Base-by-base conservation (phyloP, 2,797 vertebrate genomes). In the Bryconaethiops microstoma region DNA sequence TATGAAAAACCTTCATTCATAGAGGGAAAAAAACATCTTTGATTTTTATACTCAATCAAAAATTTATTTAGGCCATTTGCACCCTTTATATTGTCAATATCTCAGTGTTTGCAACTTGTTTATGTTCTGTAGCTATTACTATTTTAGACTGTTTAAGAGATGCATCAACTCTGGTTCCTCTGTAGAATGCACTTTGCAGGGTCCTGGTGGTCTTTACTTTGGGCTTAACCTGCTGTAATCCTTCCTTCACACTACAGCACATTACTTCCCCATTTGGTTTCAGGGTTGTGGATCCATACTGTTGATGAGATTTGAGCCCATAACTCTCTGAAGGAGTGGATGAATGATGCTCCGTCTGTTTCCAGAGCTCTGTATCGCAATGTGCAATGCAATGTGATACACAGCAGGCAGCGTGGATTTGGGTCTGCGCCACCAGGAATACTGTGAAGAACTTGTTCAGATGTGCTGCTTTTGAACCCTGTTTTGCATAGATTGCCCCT, bases 401-500 rank as follows among this genome's bases (percentile, higher is more conserved):
- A 76, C 67, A 82, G 68, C 42, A 73, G 52, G 76, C 68, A 70
- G 63, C 82, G 62, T 84, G 40, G 64, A 74, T 62, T 74, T 86
- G 70, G 71, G 70, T 65, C 68, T 55, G 29, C 70, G 74, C 82
- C 78, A 83, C 77, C 69, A 62, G 65, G 64, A 39, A 52, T 68
- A 57, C 76, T 70, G 63, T 74, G 39, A 73, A 70, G 52, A 76
- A 72, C 6, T 48, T 19, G 39, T 60, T 70, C 40, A 85, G 59
- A 73, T 80, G 75, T 75, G 70, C 67, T 35, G 50, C 80, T 71
- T 82, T 81, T 87, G 77, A 82, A 83, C 67, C 68, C 14, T 14
- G 19, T 72, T 55, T 9, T 86, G 74, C 86, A 82, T 83, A 76
- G 84, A 67, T 78, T 70, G 62, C 84, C 76, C 76, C 67, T 78